Percentiles rank a stretch among this genome's conserved stretches.
phyloP scores from a whole-genome alignment of 2,113 vertebrate genomes.

The Forbesichthys papilliferus region DNA sequence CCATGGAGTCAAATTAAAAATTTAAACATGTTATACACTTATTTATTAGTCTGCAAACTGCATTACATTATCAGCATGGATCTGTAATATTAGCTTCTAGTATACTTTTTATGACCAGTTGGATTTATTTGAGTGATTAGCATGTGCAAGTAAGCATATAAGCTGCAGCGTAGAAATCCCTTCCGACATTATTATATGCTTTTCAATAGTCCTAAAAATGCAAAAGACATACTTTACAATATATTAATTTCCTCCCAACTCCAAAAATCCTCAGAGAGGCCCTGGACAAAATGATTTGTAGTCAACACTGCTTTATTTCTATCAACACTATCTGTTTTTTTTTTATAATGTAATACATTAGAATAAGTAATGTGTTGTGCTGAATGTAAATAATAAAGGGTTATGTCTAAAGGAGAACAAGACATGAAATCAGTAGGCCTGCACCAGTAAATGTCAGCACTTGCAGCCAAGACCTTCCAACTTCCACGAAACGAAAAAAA shows the following conservation, averaged over 20 bases:
- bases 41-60: constrained; percentile 70
- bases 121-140: constrained; percentile 57
- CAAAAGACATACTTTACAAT: constrained; percentile 19
- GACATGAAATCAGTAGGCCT: constrained; percentile 12
- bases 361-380: not conserved
- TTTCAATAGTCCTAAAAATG: not conserved
- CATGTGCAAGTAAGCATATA: constrained; percentile 1
- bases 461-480: not conserved
- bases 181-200: not conserved
- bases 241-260: constrained; percentile 33
- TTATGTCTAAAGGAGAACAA: constrained; percentile 17
- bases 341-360: not conserved
- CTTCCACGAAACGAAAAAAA: constrained; percentile 27
- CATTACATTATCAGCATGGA: constrained; percentile 45
- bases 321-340: constrained; percentile 8
- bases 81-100: constrained; percentile 28
- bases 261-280: constrained; percentile 31
- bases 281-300: constrained; percentile 20
- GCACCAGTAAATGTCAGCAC: constrained; percentile 53
- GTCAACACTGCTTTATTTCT: not conserved
- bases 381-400: constrained; percentile 19
- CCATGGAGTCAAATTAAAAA: constrained; percentile 66
- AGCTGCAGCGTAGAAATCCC: no score
- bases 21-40: constrained; percentile 74
- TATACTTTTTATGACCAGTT: constrained; percentile 38